Evolutionary conservation across 2,888 invertebrate genomes (phyloP), one percentile per base, ranked within the genome.

Genomic region (Apamea anceps): DNA sequence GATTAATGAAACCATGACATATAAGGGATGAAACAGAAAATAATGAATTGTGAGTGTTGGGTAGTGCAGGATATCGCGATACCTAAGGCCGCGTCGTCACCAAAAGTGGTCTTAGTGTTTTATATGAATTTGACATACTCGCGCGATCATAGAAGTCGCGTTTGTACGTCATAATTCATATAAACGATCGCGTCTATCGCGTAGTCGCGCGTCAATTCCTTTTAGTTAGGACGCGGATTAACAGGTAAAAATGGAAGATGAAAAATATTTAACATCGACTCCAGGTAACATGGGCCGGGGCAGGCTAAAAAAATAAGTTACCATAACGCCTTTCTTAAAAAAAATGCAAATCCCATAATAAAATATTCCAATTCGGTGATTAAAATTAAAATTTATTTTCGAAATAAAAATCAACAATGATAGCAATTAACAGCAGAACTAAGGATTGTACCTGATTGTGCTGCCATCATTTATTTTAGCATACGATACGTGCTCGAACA

Each of bases 401-500:
- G 4, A 54, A 51, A 73, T 42, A 32, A 42, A 75, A 42, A 37
- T 37, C 51, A 65, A 71, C 65, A 68, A 48, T 25, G 13, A 1
- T 66, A 13, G 4, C 48, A 76, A 60, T 72, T 37, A 75, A 57
- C 72, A 70, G 81, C 48, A 32, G 37, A 25, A 65, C 67, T 32
- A 66, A 66, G 28, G 57, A 48, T 28, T 75, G 45, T 68, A 63
- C 72, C 13, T 42, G 66, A 66, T 70, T 62, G 70, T 70, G 70
- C 68, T 6, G 7, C 21, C 67, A 37, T 63, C 57, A 70, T 71
- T 77, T 82, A 85, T 82, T 77, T 81, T 63, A 67, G 21, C 51
- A 80, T 51, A 75, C 80, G 87, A 90, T 89, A 91, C 94, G 93
- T 94, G 93, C 84, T 81, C 87, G 85, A 90, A 94, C 94, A 93